These are phyloP conservation scores for Paedocypris micromegethes DNA, from an alignment of 2,797 vertebrate genomes.

Conservation along the genomic window DNA sequence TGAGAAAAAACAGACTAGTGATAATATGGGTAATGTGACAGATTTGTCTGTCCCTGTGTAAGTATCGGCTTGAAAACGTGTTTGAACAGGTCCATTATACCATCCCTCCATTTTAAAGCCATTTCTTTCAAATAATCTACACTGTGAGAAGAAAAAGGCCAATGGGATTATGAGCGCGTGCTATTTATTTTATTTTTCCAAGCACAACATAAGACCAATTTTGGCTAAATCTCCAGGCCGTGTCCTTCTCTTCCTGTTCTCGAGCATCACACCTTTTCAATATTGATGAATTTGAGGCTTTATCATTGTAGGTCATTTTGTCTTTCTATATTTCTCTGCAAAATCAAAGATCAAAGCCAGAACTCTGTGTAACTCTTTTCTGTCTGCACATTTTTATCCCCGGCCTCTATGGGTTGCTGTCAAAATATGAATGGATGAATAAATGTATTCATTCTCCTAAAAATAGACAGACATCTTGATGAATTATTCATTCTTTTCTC, in stretches of 20 bases:
- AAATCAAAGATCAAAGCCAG: conserved; percentile 43
- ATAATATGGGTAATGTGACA: conserved; percentile 40
- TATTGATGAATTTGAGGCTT: conserved; percentile 39
- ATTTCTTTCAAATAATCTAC: too few species aligned
- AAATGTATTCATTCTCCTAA: conserved; percentile 23
- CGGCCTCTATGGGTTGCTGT: conserved; percentile 29
- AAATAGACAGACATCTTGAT: conserved; percentile 27
- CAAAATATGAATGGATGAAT: conserved; percentile 44
- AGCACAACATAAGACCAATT: background rate
- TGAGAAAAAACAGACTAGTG: conserved; percentile 28
- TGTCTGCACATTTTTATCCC: conserved; percentile 9
- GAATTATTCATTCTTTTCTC: conserved; percentile 8
- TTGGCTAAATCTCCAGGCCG: background rate
- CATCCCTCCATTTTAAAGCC: too few species aligned
- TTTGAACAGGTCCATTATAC: background rate
- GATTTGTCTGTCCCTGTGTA: conserved; percentile 26
- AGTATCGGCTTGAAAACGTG: conserved; percentile 5
- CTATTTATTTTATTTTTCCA: conserved; percentile 4
- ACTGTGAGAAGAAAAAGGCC: too few species aligned
- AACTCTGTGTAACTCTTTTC: conserved; percentile 22
- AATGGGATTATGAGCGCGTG: background rate
- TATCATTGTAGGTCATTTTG: conserved; percentile 30
- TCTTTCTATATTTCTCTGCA: conserved; percentile 10
- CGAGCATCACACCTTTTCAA: conserved; percentile 38
- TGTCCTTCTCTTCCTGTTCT: conserved; percentile 23